Base-by-base conservation (phyloP, 2,888 invertebrate genomes). In the Cataglyphis rosenhaueri region DNA sequence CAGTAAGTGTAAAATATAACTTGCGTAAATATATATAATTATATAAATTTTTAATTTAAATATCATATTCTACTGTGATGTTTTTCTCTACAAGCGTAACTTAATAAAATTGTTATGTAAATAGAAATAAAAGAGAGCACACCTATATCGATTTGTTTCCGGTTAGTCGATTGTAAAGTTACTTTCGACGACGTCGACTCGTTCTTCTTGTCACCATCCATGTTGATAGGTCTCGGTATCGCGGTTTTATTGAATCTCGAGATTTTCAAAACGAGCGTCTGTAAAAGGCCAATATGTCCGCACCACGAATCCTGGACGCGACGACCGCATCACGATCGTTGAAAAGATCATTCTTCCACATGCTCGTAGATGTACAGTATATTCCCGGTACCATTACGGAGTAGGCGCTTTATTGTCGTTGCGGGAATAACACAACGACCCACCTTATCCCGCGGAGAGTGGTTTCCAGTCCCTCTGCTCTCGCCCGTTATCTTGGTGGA, bases 401-500 rank as follows among this genome's bases (percentile, higher is more conserved):
- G 48, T 61, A 32, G 66, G 57, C 79, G 84, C 44, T 88, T 88
- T 88, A 88, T 88, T 81, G 85, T 68, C 86, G 84, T 79, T 73
- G 55, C 81, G 87, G 81, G 85, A 76, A 75, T 83, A 61, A 59
- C 73, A 64, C 83, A 73, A 84, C 81, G 81, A 81, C 55, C 76
- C 64, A 12, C 55, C 82, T 85, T 84, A 81, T 91, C 92, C 91
- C 91, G 73, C 70, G 88, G 78, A 90, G 92, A 90, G 88, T 90
- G 89, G 92, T 93, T 91, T 90, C 92, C 92, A 88, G 91, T 85
- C 62, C 44, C 75, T 65, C 44, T 65, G 65, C 82, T 52, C 35
- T 66, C 18, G 38, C 57, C 90, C 86, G 92, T 92, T 93, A 93
- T 93, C 92, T 92, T 91, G 52, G 38, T 85, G 90, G 91, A 91